Percentiles rank a stretch among this genome's conserved stretches.
Evolutionary conservation across 2,113 vertebrate genomes (phyloP).

Genomic region (Addax nasomaculatus): DNA sequence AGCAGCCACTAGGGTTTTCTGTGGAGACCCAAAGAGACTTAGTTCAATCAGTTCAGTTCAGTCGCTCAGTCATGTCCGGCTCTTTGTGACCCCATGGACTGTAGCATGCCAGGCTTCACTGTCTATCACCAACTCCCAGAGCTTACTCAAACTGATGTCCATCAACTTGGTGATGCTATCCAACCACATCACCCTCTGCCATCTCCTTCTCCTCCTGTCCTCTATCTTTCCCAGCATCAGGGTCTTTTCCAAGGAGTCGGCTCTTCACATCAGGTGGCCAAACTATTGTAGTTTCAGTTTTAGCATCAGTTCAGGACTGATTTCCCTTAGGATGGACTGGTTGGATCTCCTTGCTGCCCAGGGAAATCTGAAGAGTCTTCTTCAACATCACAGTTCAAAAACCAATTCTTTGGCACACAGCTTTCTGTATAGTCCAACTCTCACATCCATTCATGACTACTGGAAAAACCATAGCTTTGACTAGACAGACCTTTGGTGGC

Average conservation of each 20-base stretch:
- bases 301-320: not conserved
- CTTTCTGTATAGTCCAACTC: not conserved
- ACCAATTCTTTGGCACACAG: not conserved
- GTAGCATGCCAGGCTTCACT: not conserved
- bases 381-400: not conserved
- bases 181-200: not conserved
- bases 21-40: not conserved
- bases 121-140: not conserved
- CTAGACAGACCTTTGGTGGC: not conserved
- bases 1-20: not conserved
- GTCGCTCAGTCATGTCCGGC: fast-evolving
- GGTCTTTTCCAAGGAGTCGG: not conserved
- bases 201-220: not conserved
- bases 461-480: not conserved
- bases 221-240: not conserved
- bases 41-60: not conserved
- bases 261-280: not conserved
- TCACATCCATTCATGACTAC: not conserved
- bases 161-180: not conserved
- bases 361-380: not conserved
- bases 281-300: not conserved
- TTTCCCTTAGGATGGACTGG: not conserved
- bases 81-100: not conserved
- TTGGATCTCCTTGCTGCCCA: not conserved
- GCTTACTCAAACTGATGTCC: not conserved